Evolutionary conservation across 2,888 invertebrate genomes (phyloP), one percentile per base, ranked within the genome.

Genomic region (Drosophila tanythrix): DNA sequence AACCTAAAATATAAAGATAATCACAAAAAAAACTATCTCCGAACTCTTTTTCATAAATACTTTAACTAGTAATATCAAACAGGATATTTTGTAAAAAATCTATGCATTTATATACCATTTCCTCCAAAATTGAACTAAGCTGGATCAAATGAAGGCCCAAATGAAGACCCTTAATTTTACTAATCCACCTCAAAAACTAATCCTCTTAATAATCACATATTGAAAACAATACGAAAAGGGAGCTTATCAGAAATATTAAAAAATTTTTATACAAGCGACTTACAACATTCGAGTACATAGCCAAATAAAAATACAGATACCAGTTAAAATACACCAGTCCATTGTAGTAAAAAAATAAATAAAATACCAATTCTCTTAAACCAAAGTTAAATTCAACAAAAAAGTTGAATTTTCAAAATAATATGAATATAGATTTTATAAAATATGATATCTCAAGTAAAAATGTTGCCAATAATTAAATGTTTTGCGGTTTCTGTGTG

Each of bases 401-500:
- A 63, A 35, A 57, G n/a, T 27, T 21, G 6, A 1, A 25, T 40
- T 48, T 48, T 43, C 38, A 25, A 40, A 35, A 50, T 69, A 11
- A n/a, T 51, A 46, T 46, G 52, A 50, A 72, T 56, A 35, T 29
- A 13, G 27, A 55, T 70, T 80, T 52, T 59, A 61, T 62, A 64
- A 52, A 55, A 38, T 65, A 74, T 63, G 31, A 48, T 52, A 66
- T 51, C 61, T 72, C 35, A 68, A 35, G 64, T 72, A 70, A 84
- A 70, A 64, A 59, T 53, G 73, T 88, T 83, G 89, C 89, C 81
- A 83, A 87, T 81, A 58, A 72, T 72, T 63, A 70, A 76, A 89
- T 83, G 68, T 83, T 78, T 70, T 89, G 81, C 72, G 83, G 83
- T 74, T 86, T 88, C 65, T 71, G 72, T 86, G 74, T 83, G 81